These are phyloP conservation scores for Parauchenoglanis ngamensis DNA, from an alignment of 2,797 vertebrate species.

Conservation along the genomic window DNA sequence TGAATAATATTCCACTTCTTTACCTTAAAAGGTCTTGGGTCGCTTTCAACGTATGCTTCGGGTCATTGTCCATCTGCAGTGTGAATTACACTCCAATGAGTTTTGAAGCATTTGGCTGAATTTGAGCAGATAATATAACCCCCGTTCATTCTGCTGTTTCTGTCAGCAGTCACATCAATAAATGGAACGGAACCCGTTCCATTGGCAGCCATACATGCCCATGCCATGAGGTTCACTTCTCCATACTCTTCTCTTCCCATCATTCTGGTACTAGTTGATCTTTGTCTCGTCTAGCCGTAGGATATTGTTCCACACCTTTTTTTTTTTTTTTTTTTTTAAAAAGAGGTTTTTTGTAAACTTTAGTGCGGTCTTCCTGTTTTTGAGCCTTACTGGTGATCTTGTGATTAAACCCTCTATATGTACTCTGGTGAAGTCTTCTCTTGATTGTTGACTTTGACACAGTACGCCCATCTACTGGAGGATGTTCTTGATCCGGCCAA, in stretches of 20 bases:
- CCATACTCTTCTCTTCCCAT: neutral
- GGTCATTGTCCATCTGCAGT: neutral
- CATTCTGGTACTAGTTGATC: neutral
- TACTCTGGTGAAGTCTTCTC: neutral
- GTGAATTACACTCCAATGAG: neutral
- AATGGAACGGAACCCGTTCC: neutral
- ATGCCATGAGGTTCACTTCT: neutral
- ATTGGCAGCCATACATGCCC: neutral
- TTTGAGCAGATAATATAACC: too few species aligned
- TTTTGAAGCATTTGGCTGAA: neutral
- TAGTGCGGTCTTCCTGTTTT: neutral
- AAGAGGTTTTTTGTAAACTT: neutral
- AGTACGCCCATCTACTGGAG: neutral
- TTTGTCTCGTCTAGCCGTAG: neutral
- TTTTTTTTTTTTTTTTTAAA: too few species aligned
- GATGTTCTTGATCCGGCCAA: neutral
- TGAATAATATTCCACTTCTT: neutral
- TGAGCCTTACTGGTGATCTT: neutral
- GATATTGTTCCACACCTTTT: neutral
- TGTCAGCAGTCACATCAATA: neutral
- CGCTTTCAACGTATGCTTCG: neutral
- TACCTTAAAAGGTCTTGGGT: neutral
- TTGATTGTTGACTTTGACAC: neutral
- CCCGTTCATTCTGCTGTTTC: neutral
- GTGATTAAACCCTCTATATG: neutral